Base-by-base conservation (phyloP, 2,888 invertebrate genomes). In the Hydrotaea diabolus region DNA sequence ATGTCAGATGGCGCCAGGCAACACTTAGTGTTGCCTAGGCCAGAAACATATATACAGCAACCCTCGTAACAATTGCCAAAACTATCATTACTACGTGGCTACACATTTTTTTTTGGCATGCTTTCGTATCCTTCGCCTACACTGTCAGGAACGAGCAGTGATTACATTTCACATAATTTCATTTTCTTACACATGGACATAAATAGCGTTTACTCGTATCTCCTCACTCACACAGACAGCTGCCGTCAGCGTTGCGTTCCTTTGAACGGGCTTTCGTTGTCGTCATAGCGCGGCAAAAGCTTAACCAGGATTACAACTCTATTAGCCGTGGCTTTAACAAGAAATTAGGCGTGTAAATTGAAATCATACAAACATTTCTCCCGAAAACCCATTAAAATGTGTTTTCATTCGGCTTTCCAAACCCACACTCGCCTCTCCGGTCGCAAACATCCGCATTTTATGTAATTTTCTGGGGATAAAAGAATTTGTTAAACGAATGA, bases 341-440 rank as follows among this genome's bases (percentile, higher is more conserved):
- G 59, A 80, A 83, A 83, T 73, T 73, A 77, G 80, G 80, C 83
- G 77, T 77, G 83, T 77, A 77, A 83, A 83, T 77, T 69, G 66
- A 77, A 80, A 77, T 80, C 62, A 69, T 69, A 69, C 59, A 74
- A 74, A 26, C 69, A 77, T 64, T 75, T 80, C 23, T 21, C 23
- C 21, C 23, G 15, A 39, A 36, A 80, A 78, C 69, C 75, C 80
- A 80, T 80, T 80, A 57, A 66, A 69, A 75, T 78, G 78, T 43
- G 55, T 71, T 69, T 13, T 23, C 23, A 39, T 49, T 55, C 15
- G 26, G 11, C 59, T 26, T 26, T 1, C 26, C n/a, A 49, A 49
- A 15, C 49, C 15, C 7, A 49, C n/a, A n/a, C n/a, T n/a, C n/a
- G n/a, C n/a, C n/a, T n/a, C n/a, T n/a, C n/a, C 49, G 13, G 2